Conservation (phyloP, 2,888 invertebrate genomes). For the Nymphalis c-album region DNA sequence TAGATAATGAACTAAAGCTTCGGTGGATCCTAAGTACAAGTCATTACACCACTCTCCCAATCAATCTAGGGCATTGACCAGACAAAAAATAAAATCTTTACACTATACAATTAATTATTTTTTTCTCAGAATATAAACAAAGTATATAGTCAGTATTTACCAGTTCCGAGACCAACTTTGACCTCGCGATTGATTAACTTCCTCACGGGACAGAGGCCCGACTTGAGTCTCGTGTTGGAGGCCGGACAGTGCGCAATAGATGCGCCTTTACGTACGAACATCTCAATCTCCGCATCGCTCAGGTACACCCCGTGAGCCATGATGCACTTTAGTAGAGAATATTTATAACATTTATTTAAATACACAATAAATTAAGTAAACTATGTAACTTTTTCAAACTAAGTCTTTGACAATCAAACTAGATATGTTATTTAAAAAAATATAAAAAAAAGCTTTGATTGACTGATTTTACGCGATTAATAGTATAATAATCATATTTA, state of each 20-base stretch:
- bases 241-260: constrained; percentile 93
- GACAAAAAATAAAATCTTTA: too few species aligned
- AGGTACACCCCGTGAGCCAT: constrained; percentile 93
- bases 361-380: not conserved
- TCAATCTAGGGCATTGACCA: too few species aligned
- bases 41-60: too few species aligned
- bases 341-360: not conserved
- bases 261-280: constrained; percentile 83
- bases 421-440: too few species aligned
- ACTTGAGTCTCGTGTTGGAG: constrained; percentile 90
- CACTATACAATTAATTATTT: too few species aligned
- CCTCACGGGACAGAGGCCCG: constrained; percentile 90
- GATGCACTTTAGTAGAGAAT: constrained; percentile 71
- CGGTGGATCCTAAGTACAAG: too few species aligned
- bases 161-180: constrained; percentile 92
- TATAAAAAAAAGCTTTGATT: too few species aligned
- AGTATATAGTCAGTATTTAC: constrained; percentile 61
- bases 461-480: too few species aligned
- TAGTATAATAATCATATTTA: too few species aligned
- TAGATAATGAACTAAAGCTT: too few species aligned
- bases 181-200: constrained; percentile 83
- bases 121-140: too few species aligned
- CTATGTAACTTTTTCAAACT: not conserved
- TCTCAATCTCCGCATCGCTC: constrained; percentile 84
- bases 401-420: too few species aligned